Conservation (phyloP, 2,888 invertebrate species). For the Noctua janthina region DNA sequence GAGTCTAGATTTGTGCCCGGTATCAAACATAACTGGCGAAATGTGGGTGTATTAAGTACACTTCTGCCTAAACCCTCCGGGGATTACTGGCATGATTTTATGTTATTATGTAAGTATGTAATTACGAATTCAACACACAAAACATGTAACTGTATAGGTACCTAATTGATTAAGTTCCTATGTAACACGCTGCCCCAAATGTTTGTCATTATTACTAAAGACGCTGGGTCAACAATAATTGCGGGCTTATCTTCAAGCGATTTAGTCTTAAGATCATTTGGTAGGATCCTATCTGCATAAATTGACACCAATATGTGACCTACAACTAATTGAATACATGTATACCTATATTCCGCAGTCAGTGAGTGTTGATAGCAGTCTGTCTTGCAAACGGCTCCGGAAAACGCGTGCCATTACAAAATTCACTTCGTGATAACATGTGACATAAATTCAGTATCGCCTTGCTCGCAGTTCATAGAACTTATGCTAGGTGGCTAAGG, state of each 20-base stretch:
- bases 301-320: constrained; percentile 53
- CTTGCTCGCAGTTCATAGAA: constrained; percentile 85
- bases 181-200: constrained; percentile 36
- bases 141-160: background rate
- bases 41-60: too few species aligned
- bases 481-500: constrained; percentile 76
- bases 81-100: too few species aligned
- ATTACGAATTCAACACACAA: constrained; percentile 3
- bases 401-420: constrained; percentile 85
- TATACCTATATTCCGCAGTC: constrained; percentile 25
- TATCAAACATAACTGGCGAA: too few species aligned
- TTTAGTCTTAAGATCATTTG: constrained; percentile 29
- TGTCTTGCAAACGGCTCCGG: constrained; percentile 73
- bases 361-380: constrained; percentile 34
- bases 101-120: background rate
- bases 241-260: constrained; percentile 18
- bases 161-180: constrained; percentile 23
- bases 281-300: constrained; percentile 15
- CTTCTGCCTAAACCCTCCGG: too few species aligned
- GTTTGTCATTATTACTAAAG: constrained; percentile 15
- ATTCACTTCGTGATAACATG: constrained; percentile 83
- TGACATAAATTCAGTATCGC: constrained; percentile 87
- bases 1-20: too few species aligned
- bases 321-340: constrained; percentile 58
- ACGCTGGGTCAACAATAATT: constrained; percentile 27